Evolutionary conservation across 53 echinoderm and acorn worm genomes (phyloP).

Genomic region (Echinometra lucunter): DNA sequence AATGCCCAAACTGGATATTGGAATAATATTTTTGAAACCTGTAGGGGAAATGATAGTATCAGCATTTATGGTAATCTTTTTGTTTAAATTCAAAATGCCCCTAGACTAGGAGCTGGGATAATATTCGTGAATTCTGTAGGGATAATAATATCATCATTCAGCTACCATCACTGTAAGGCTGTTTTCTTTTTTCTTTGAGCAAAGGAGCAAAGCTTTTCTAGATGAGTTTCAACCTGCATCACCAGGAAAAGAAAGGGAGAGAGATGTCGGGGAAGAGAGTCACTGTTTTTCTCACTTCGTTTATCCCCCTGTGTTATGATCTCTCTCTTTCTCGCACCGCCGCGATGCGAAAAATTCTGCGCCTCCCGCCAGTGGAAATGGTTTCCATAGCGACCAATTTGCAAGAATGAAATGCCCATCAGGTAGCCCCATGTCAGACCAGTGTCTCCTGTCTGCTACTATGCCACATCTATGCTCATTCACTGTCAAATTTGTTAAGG

Average conservation of each 20-base stretch:
- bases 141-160: slow-evolving; percentile 11
- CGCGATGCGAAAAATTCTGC: slow-evolving; percentile 18
- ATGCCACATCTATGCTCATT: not conserved
- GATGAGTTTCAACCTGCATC: not conserved
- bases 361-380: slow-evolving; percentile 46
- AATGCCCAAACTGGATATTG: not conserved
- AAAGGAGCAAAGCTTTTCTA: not conserved
- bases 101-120: not conserved
- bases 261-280: not conserved
- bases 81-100: not conserved
- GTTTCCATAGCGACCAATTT: slow-evolving; percentile 61
- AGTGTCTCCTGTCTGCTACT: not conserved
- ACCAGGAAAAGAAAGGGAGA: not conserved
- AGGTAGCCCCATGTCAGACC: slow-evolving; percentile 9
- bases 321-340: slow-evolving; percentile 16
- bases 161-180: not conserved
- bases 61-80: not conserved
- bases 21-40: not conserved
- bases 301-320: slow-evolving; percentile 5
- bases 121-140: not conserved
- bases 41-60: not conserved
- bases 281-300: slow-evolving; percentile 17
- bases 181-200: not conserved
- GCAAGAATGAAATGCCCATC: slow-evolving; percentile 55
- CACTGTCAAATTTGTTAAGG: slow-evolving; percentile 45